Evolutionary conservation across 2,797 vertebrate genomes (phyloP), one percentile per base, ranked within the genome.

Genomic region (Myripristis jacobus): DNA sequence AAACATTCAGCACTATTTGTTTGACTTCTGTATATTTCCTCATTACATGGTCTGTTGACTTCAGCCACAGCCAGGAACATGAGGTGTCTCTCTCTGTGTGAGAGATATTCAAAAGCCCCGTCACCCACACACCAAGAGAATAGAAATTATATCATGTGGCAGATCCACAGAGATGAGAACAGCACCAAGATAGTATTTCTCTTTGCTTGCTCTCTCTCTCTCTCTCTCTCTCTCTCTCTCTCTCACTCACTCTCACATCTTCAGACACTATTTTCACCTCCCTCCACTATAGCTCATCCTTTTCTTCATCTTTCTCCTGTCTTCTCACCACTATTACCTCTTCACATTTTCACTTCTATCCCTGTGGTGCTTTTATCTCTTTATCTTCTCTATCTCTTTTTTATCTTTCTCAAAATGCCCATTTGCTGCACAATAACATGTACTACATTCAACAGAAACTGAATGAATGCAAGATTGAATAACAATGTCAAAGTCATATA

Each of bases 61-160:
- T 50, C 38, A 81, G 63, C 19, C 16, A 10, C 51, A 57, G 29
- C 50, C 34, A 65, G 44, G 38, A 71, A 70, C 38, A 59, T 34
- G 62, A 73, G 52, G 53, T 59, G 41, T 70, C 22, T 61, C 38
- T 63, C 50, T 54, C 78, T 29, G 27, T 55, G 36, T 61, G 70
- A 77, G 73, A 74, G 62, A 69, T 55, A 77, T 77, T 62, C 67
- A 77, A 70, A 29, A 61, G 46, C 43, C 29, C 51, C 66, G 77
- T 79, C 70, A 61, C 51, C 53, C 4, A 19, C 47, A 55, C 55
- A 44, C 43, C 55, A 52, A 36, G 51, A 77, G 44, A 41, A 13
- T 13, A 55, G 19, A 21, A 21, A 38, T 69, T 24, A 3, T 53
- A 12, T 66, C 18, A 38, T 57, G 44, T 62, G 48, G 54, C 81